These are phyloP conservation scores for Alviniconcha strummeri DNA, from an alignment of 2,888 invertebrate genomes.

Conservation along the genomic window DNA sequence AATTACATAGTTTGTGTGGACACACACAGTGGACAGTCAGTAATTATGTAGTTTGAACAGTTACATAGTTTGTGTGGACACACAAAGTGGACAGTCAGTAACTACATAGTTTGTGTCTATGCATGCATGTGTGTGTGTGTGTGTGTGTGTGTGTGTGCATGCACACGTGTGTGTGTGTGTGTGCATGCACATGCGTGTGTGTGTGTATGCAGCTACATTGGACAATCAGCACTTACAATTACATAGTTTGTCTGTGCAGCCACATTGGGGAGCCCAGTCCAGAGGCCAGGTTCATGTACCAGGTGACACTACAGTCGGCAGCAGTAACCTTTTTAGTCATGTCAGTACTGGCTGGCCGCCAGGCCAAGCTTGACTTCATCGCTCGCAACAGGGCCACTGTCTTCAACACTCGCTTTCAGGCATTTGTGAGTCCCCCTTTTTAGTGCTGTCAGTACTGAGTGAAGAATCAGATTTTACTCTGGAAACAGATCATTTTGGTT, in stretches of 20 bases:
- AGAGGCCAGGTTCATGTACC: constrained; percentile 22
- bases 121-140: constrained; percentile 8
- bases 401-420: constrained; percentile 34
- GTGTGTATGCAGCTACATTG: background rate
- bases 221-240: no score
- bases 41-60: no score
- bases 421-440: constrained; percentile 23
- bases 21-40: no score
- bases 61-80: no score
- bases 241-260: background rate
- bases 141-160: constrained; percentile 12
- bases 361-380: constrained; percentile 31
- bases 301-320: constrained; percentile 24
- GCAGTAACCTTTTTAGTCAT: constrained; percentile 8
- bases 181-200: background rate
- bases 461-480: no score
- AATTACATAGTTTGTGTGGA: no score
- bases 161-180: constrained; percentile 5
- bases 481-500: background rate
- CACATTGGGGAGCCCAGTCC: constrained; percentile 24
- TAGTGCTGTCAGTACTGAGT: background rate
- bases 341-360: constrained; percentile 23
- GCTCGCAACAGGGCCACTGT: constrained; percentile 26
- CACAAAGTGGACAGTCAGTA: no score
- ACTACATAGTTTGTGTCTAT: background rate